A percentile compares a stretch with the other conserved stretches of the same genome.
Evolutionary conservation across 2,888 invertebrate species (phyloP).

Genomic region (Copidosoma aretas): DNA sequence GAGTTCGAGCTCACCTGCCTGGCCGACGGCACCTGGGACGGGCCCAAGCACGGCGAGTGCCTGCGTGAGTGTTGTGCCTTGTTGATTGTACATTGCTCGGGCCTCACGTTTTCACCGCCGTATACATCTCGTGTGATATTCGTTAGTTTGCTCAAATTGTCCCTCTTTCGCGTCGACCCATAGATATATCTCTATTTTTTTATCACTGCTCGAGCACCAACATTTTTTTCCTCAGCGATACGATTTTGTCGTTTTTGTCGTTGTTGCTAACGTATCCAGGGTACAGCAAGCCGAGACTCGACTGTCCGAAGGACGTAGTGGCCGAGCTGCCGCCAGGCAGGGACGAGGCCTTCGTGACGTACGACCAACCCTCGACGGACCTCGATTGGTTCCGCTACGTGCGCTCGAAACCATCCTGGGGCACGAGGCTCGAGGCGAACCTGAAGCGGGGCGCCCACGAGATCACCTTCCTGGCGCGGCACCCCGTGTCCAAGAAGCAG

Average conservation of each 20-base stretch:
- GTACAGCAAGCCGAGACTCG: slow-evolving; percentile 64
- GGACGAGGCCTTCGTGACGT: slow-evolving; percentile 62
- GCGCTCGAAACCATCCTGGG: slow-evolving; percentile 64
- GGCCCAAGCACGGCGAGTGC: slow-evolving; percentile 63
- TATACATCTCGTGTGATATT: no score
- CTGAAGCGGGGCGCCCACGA: slow-evolving; percentile 63
- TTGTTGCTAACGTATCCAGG: no score
- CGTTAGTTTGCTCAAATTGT: no score
- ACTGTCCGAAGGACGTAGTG: slow-evolving; percentile 65
- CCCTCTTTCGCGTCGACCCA: no score
- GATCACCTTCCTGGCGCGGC: slow-evolving; percentile 64
- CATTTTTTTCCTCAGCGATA: no score
- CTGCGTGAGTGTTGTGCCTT: slow-evolving; percentile 62
- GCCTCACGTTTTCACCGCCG: no score
- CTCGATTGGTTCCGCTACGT: slow-evolving; percentile 66
- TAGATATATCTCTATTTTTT: no score
- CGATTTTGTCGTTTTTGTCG: no score
- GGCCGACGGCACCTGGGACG: slow-evolving; percentile 62
- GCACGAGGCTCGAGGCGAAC: slow-evolving; percentile 63
- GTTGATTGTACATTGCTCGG: background rate
- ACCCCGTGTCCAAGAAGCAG: slow-evolving; percentile 64
- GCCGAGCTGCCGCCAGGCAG: slow-evolving; percentile 62
- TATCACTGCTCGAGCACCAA: no score
- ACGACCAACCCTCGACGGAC: slow-evolving; percentile 66
- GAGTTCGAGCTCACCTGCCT: slow-evolving; percentile 63